A percentile compares a stretch with the other conserved stretches of the same genome.
These are phyloP conservation scores for Lathronympha strigana DNA, from an alignment of 2,888 invertebrate species.

Conservation along the genomic window DNA sequence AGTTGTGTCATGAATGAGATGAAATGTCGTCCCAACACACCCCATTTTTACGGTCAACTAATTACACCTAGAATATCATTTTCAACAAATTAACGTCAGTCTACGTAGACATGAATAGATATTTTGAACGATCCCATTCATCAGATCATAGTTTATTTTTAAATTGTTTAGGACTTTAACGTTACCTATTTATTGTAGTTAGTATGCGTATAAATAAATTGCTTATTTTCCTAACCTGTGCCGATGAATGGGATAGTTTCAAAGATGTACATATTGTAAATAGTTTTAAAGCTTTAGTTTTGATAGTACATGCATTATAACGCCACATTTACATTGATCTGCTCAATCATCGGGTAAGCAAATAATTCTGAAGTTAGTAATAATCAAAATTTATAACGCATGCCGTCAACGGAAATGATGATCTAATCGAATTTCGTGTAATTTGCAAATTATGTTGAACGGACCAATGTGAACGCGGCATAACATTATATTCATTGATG, in stretches of 20 bases:
- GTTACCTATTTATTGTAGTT: constrained; percentile 18
- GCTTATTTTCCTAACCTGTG: constrained; percentile 7
- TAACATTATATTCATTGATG: constrained; percentile 61
- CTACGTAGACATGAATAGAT: too few relatives aligned
- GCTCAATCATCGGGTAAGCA: neutral
- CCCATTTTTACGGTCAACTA: too few relatives aligned
- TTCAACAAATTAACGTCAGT: too few relatives aligned
- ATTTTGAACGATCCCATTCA: constrained; percentile 9
- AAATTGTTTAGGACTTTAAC: constrained; percentile 7
- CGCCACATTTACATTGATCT: constrained; percentile 6
- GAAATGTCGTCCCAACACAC: too few relatives aligned
- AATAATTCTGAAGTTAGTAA: neutral
- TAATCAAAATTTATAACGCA: neutral
- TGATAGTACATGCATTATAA: constrained; percentile 48
- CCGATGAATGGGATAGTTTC: neutral
- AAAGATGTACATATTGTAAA: constrained; percentile 33
- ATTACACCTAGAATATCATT: too few relatives aligned
- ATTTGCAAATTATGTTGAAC: neutral
- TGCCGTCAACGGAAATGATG: too few relatives aligned
- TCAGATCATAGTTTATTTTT: constrained; percentile 12
- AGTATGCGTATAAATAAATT: constrained; percentile 23
- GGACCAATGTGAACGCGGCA: neutral
- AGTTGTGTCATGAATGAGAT: too few relatives aligned
- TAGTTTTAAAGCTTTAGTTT: constrained; percentile 45
- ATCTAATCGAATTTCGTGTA: too few relatives aligned